These are phyloP conservation scores for Drosophila subsilvestris DNA, from an alignment of 2,888 invertebrate species.

Conservation along the genomic window DNA sequence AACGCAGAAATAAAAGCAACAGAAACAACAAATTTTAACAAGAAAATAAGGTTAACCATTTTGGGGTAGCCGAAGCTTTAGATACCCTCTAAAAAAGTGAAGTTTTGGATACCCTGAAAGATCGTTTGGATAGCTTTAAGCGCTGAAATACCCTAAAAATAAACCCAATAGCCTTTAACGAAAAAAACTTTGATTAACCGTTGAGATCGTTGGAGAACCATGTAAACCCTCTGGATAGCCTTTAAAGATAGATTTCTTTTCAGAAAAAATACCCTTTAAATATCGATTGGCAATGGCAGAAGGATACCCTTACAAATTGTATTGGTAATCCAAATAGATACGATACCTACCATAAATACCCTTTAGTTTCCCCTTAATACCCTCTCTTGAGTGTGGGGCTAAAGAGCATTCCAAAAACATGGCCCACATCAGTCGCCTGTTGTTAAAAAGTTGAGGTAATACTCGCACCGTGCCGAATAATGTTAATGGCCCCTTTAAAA, in stretches of 20 bases:
- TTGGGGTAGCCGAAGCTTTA: neutral
- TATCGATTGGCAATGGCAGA: no score
- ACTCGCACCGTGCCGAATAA: neutral
- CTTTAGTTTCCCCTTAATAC: neutral
- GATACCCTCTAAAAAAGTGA: neutral
- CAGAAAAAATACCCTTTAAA: no score
- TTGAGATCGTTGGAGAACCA: no score
- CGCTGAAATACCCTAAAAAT: no score
- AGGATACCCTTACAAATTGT: no score
- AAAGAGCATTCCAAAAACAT: neutral
- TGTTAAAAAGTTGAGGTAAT: slow-evolving; percentile 38
- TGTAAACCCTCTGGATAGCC: no score
- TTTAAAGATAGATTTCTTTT: no score
- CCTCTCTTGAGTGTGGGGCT: neutral
- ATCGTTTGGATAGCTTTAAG: no score
- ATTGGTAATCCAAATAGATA: no score
- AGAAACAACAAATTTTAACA: slow-evolving; percentile 14
- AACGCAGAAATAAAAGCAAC: slow-evolving; percentile 19
- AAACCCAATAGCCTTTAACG: no score
- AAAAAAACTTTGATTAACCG: no score
- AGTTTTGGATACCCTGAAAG: neutral
- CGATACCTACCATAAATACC: no score
- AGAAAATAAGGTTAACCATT: slow-evolving; percentile 9
- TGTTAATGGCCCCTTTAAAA: neutral
- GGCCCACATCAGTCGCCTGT: slow-evolving; percentile 14